phyloP scores from a whole-genome alignment of 1,140 invertebrate species.

The Procambarus clarkii region DNA sequence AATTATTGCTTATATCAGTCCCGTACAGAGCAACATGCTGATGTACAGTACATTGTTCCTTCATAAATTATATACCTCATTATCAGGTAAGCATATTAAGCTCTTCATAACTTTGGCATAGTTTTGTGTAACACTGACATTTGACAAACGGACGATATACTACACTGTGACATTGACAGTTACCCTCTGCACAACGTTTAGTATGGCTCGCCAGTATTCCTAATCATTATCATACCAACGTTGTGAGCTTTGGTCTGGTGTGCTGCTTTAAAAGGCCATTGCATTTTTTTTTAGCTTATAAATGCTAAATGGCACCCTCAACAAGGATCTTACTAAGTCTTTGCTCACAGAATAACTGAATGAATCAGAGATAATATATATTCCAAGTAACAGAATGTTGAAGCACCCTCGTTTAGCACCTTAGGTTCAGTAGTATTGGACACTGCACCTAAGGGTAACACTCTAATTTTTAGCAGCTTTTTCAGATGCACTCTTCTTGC shows the following conservation, averaged over 20 bases:
- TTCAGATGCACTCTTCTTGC: slow-evolving; percentile 28
- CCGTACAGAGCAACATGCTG: too few relatives aligned
- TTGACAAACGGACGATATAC: background rate
- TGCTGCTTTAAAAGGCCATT: background rate
- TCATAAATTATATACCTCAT: too few relatives aligned
- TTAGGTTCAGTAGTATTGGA: background rate
- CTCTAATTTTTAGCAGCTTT: background rate
- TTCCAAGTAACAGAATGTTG: background rate
- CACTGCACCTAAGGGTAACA: background rate
- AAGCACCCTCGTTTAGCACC: background rate
- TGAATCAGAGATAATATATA: background rate
- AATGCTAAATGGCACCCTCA: background rate
- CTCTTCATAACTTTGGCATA: background rate
- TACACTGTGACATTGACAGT: background rate
- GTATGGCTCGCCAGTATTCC: background rate
- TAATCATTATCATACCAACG: background rate
- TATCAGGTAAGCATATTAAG: too few relatives aligned
- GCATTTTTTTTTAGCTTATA: background rate
- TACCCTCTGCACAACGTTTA: background rate
- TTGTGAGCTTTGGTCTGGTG: background rate
- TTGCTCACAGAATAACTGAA: background rate
- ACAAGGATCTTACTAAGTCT: background rate
- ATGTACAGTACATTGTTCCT: too few relatives aligned
- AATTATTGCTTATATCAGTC: too few relatives aligned
- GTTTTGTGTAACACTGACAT: background rate